These are phyloP conservation scores for Cynopterus sphinx DNA, from an alignment of 2,797 vertebrate genomes.

Conservation along the genomic window DNA sequence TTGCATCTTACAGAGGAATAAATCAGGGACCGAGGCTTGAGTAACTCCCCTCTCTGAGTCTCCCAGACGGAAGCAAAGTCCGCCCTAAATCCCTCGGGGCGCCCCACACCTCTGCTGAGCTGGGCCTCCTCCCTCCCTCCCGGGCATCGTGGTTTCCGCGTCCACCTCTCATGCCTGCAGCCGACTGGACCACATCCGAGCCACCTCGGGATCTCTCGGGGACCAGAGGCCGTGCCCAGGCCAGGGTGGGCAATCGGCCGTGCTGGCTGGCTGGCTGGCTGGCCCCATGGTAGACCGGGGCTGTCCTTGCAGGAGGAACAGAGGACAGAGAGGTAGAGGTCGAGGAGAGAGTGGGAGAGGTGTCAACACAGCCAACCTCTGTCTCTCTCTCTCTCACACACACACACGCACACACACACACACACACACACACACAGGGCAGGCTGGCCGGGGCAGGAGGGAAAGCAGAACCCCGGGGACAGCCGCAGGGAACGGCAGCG, in stretches of 20 bases:
- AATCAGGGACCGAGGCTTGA: neutral
- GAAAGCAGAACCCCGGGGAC: neutral
- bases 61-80: accelerated
- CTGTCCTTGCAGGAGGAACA: neutral
- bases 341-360: neutral
- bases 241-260: accelerated
- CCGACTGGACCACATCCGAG: accelerated
- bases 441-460: neutral
- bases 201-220: neutral
- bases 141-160: too few species aligned
- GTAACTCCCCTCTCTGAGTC: too few species aligned
- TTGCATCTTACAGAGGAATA: accelerated
- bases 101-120: neutral
- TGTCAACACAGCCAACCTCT: neutral
- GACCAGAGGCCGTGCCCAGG: neutral
- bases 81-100: accelerated
- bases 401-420: neutral
- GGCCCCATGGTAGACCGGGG: accelerated
- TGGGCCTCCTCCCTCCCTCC: neutral
- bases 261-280: neutral
- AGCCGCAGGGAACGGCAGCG: neutral
- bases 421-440: too few species aligned
- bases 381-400: too few species aligned
- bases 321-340: neutral
- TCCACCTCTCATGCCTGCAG: neutral